A percentile compares a stretch with the other conserved stretches of the same genome.
Evolutionary conservation across 2,888 invertebrate species (phyloP).

Genomic region (Desoria tigrina): DNA sequence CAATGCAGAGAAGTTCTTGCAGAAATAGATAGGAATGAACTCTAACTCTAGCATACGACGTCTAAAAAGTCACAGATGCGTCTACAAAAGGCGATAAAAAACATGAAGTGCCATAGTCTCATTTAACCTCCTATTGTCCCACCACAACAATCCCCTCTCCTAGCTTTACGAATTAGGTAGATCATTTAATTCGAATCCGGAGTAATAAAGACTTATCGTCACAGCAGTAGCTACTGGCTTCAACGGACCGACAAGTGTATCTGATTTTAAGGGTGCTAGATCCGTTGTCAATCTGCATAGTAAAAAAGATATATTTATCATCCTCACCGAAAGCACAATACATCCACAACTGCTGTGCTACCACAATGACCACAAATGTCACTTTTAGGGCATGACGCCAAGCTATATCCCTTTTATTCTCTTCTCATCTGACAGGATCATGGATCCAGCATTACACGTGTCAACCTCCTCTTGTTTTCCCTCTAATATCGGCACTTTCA

Average conservation of each 20-base stretch:
- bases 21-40: too few species aligned
- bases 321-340: too few species aligned
- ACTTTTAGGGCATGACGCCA: conserved; percentile 13
- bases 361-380: conserved; percentile 20
- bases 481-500: not conserved
- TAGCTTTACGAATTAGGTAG: not conserved
- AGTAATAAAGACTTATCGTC: too few species aligned
- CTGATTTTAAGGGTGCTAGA: conserved; percentile 4
- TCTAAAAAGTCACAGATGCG: conserved; percentile 7
- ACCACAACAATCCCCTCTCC: too few species aligned
- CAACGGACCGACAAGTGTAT: conserved; percentile 16
- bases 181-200: conserved; percentile 2
- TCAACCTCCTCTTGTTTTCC: conserved; percentile 15
- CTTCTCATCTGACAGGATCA: not conserved
- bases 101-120: not conserved
- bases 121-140: conserved; percentile 10
- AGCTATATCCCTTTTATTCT: not conserved
- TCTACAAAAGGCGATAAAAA: conserved; percentile 2
- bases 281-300: too few species aligned
- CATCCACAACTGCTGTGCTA: too few species aligned
- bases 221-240: too few species aligned
- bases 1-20: too few species aligned
- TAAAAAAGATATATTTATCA: too few species aligned
- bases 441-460: conserved; percentile 6
- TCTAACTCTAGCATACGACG: too few species aligned